Percentiles rank a stretch among this genome's conserved stretches.
Evolutionary conservation across 2,888 invertebrate species (phyloP).

Genomic region (Acanthosepion lycidas): DNA sequence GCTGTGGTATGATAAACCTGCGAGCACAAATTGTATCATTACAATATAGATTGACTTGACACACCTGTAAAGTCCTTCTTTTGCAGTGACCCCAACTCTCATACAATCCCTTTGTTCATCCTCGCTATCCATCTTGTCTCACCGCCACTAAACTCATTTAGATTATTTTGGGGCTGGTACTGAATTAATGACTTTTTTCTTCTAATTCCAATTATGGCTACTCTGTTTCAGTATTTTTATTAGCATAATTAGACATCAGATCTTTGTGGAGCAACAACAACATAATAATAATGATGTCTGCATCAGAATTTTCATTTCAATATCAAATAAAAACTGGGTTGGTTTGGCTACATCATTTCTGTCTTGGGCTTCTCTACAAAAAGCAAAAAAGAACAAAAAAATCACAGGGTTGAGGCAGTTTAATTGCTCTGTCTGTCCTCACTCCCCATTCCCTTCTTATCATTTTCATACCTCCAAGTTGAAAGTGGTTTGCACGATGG

Average conservation of each 20-base stretch:
- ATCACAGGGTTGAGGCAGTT: neutral
- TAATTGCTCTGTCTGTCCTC: neutral
- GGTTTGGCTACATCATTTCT: neutral
- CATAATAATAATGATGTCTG: neutral
- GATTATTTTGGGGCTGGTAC: neutral
- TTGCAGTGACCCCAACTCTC: neutral
- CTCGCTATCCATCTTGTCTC: neutral
- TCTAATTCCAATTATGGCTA: neutral
- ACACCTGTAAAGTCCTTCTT: neutral
- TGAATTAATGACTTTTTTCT: neutral
- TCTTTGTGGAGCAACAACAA: neutral
- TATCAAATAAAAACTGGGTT: neutral
- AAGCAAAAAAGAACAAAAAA: no score
- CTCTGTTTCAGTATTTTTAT: neutral
- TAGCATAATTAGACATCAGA: neutral
- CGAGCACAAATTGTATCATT: no score
- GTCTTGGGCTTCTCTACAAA: neutral
- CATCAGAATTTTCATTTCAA: neutral
- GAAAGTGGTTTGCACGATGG: neutral
- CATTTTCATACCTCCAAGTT: neutral
- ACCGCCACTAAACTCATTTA: neutral
- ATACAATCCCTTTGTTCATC: neutral
- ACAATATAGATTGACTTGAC: neutral
- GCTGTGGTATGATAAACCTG: no score
- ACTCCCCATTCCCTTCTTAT: neutral